A percentile compares a stretch with the other conserved stretches of the same genome.
phyloP scores from a whole-genome alignment of 2,797 vertebrate genomes.

The Petrocephalus schoutedeni region DNA sequence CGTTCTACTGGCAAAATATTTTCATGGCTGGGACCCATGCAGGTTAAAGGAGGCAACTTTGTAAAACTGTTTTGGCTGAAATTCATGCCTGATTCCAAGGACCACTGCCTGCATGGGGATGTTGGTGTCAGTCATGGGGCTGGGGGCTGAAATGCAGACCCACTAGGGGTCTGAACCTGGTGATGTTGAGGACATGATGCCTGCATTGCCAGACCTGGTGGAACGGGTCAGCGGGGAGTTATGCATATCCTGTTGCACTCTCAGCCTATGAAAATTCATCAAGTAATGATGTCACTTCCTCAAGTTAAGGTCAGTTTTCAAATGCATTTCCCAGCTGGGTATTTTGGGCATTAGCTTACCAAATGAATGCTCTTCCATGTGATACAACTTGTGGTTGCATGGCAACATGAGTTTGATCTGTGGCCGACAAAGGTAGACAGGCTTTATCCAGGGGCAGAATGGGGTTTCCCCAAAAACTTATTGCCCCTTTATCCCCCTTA shows the following conservation, averaged over 20 bases:
- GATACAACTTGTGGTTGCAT: background rate
- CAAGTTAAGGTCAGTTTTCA: background rate
- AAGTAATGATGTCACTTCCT: background rate
- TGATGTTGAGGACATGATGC: background rate
- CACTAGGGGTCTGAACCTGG: background rate
- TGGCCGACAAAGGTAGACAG: background rate
- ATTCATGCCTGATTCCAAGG: background rate
- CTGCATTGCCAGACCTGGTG: background rate
- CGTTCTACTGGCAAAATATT: background rate
- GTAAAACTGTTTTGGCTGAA: conserved; percentile 19
- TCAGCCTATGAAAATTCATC: background rate
- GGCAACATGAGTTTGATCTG: background rate
- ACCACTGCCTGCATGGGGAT: background rate
- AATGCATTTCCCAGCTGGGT: background rate
- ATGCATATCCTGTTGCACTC: background rate
- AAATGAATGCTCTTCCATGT: background rate
- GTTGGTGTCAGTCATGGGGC: background rate
- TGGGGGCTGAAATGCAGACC: background rate
- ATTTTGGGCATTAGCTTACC: background rate
- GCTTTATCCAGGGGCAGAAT: background rate
- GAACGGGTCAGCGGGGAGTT: background rate
- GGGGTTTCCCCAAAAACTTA: background rate
- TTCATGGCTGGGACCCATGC: background rate
- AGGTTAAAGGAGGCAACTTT: background rate
- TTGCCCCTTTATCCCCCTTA: background rate